Evolutionary conservation across 2,797 vertebrate genomes (phyloP), one percentile per base, ranked within the genome.

Genomic region (Dicrostonyx torquatus): DNA sequence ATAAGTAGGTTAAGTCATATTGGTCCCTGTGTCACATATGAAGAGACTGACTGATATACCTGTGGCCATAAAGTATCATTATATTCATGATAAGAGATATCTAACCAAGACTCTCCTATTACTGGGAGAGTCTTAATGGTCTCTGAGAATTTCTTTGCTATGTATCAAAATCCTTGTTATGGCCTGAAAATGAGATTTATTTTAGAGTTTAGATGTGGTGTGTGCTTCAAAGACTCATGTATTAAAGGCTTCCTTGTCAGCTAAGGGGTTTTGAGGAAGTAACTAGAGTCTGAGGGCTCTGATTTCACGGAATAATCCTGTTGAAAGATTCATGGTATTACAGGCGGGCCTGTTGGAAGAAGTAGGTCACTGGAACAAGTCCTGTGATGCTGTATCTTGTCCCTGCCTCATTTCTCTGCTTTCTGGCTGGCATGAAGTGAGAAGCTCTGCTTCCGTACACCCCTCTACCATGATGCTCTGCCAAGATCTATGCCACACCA

Each of bases 41-140:
- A 95, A 68, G 62, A 91, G 53, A 87, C 72, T n/a, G 64, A 77
- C 72, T n/a, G 70, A 77, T 43, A 73, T 60, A 40, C 31, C 72
- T 40, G 18, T 62, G 87, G 55, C 75, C 48, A 64, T 87, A 91
- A 87, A 96, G 48, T 70, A 64, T 78, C 60, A 76, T 83, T 58
- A 60, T 40, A 75, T 58, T 45, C 34, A 84, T 53, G 55, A 20
- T 48, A 10, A 91, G 40, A 94, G 55, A 53, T 91, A 43, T 60
- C 92, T 68, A 87, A 58, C 78, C 26, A 82, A 55, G 66, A 66
- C 31, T 77, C 55, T 94, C 34, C 22, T 66, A 50, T 79, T 37
- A 62, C 45, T 58, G 40, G 12, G 66, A 15, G 9, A 87, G 5
- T 43, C n/a, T 83, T 31, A 22, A 83, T 72, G 78, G 37, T 60